These are phyloP conservation scores for Sepioteuthis lessoniana DNA, from an alignment of 2,888 invertebrate genomes.

Conservation along the genomic window DNA sequence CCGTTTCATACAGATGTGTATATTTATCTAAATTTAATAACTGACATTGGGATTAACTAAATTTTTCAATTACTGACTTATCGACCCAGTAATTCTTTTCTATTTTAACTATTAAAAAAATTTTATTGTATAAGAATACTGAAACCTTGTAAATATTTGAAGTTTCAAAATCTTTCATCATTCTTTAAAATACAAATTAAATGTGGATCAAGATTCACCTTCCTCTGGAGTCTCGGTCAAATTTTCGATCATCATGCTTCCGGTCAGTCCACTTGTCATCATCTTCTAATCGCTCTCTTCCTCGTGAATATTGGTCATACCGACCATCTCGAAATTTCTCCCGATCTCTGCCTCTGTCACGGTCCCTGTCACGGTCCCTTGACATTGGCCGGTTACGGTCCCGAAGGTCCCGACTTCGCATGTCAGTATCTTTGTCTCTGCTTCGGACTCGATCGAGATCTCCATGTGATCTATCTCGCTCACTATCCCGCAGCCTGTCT, in stretches of 20 bases:
- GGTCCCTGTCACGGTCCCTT: conserved; percentile 45
- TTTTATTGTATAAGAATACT: too few species aligned
- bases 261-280: conserved; percentile 46
- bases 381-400: conserved; percentile 49
- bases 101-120: too few species aligned
- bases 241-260: conserved; percentile 45
- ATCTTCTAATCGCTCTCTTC: conserved; percentile 36
- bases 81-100: too few species aligned
- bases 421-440: conserved; percentile 39
- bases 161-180: too few species aligned
- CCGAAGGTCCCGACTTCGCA: conserved; percentile 48
- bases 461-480: background rate
- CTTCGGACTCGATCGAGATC: background rate
- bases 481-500: background rate
- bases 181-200: too few species aligned
- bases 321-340: conserved; percentile 48
- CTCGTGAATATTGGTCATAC: conserved; percentile 45
- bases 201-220: background rate
- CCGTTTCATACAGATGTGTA: too few species aligned
- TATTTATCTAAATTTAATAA: too few species aligned
- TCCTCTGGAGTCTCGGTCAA: conserved; percentile 37
- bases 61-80: too few species aligned
- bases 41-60: too few species aligned
- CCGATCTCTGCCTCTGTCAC: conserved; percentile 51
- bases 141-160: too few species aligned